phyloP scores from a whole-genome alignment of 1,140 invertebrate genomes.

The Hormaphis cornu region DNA sequence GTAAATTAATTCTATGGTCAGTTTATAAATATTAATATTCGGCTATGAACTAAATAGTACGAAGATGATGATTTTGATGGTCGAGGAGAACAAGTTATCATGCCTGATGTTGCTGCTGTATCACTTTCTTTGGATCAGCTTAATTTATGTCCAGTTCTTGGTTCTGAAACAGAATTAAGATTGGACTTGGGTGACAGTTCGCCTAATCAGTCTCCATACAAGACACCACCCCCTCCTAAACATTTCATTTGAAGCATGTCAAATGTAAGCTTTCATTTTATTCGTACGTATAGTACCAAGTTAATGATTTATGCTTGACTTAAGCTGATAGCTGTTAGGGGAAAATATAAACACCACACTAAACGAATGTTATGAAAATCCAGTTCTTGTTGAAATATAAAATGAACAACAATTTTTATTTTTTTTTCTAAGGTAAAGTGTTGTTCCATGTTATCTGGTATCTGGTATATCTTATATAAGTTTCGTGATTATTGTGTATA shows the following conservation, averaged over 20 bases:
- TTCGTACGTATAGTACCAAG: neutral
- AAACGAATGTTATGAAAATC: neutral
- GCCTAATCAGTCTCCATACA: constrained; percentile 25
- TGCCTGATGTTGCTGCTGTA: constrained; percentile 25
- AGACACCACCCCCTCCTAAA: constrained; percentile 28
- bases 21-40: neutral
- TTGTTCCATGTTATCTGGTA: neutral
- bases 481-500: constrained; percentile 3
- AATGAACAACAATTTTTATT: neutral
- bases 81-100: constrained; percentile 5
- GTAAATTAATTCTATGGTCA: neutral
- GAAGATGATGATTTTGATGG: constrained; percentile 17
- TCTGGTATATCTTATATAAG: constrained; percentile 1
- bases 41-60: neutral
- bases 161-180: constrained; percentile 4
- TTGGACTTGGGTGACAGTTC: constrained; percentile 17
- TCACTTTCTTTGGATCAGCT: constrained; percentile 21
- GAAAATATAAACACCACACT: neutral
- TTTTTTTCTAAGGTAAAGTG: neutral
- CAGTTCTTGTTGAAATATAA: too few relatives aligned
- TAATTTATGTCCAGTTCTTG: constrained; percentile 16
- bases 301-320: neutral
- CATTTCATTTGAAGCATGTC: constrained; percentile 10
- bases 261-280: neutral
- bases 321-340: neutral